Evolutionary conservation across 2,113 vertebrate genomes (phyloP).

Genomic region (Fulmarus glacialis): DNA sequence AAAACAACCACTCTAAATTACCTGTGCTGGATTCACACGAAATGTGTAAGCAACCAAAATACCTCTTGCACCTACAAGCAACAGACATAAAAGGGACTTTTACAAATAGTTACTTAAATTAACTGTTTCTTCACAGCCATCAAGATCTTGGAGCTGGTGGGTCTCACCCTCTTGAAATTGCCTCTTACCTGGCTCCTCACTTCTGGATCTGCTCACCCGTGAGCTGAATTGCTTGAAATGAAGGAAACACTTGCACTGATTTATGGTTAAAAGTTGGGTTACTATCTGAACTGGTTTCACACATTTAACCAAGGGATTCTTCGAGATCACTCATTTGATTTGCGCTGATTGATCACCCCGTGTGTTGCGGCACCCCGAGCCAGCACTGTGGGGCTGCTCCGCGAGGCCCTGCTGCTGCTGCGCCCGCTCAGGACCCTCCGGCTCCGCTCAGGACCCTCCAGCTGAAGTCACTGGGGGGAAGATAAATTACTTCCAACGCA

Average conservation of each 20-base stretch:
- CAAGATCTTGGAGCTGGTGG: background rate
- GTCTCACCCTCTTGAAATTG: background rate
- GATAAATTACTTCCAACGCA: background rate
- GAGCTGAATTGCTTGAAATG: background rate
- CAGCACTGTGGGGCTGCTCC: background rate
- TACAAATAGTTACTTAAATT: background rate
- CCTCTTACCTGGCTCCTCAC: background rate
- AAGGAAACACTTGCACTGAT: background rate
- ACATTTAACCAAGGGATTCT: background rate
- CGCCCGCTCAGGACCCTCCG: background rate
- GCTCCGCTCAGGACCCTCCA: background rate
- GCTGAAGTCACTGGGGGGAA: background rate
- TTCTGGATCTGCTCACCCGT: fast-evolving
- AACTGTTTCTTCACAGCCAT: background rate
- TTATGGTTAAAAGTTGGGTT: background rate
- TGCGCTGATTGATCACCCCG: fast-evolving
- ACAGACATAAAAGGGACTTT: background rate
- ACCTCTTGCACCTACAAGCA: background rate
- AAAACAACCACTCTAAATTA: background rate
- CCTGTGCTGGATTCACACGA: background rate
- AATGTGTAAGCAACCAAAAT: background rate
- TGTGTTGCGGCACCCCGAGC: background rate
- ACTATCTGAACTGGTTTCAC: background rate
- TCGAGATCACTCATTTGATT: background rate
- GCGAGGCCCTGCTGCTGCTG: fast-evolving